Base-by-base conservation (phyloP, 2,888 invertebrate genomes). In the Scaptomyza tumidula region DNA sequence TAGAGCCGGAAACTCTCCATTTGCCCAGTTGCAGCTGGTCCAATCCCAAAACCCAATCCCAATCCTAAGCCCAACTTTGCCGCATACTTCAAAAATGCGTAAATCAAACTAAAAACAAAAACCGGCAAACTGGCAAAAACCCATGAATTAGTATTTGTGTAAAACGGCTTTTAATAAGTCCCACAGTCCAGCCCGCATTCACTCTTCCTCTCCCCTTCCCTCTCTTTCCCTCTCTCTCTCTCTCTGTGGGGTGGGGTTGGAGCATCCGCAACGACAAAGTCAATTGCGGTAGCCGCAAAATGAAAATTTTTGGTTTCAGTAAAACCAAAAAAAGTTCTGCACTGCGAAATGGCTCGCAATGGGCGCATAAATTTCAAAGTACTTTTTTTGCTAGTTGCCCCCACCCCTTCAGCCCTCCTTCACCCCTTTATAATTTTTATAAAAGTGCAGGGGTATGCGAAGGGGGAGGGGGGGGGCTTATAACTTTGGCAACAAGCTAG, bases 201-300 rank as follows among this genome's bases (percentile, higher is more conserved):
- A 35, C 31, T 46, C 14, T 48, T 33, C 29, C 29, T 13, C 33
- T n/a, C 37, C 6, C n/a, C 0, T 1, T 11, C 33, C 3, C 11
- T 11, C 11, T 33, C 74, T 46, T 13, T 48, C 33, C 7, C 29
- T 13, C 33, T n/a, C 37, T n/a, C n/a, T 5, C 27, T 29, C 27
- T 6, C 27, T 29, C 5, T 29, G 27, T 6, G 27, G 6, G 5
- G 27, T 6, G 27, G 27, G 27, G 33, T 33, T 33, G 46, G 43
- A 48, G 43, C 69, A 62, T 62, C 69, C 62, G 63, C 70, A 70
- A 75, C 74, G 76, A 70, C 72, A 85, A 82, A 85, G 83, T 80
- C 80, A 80, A 80, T 80, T 80, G 80, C 80, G 83, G 75, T 72
- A 56, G 67, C 80, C 82, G 75, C 81, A 85, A 81, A 82, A 81